Percentiles rank a stretch among this genome's conserved stretches.
Conservation (phyloP, 2,888 invertebrate species). For the Opisthograptis luteolata region DNA sequence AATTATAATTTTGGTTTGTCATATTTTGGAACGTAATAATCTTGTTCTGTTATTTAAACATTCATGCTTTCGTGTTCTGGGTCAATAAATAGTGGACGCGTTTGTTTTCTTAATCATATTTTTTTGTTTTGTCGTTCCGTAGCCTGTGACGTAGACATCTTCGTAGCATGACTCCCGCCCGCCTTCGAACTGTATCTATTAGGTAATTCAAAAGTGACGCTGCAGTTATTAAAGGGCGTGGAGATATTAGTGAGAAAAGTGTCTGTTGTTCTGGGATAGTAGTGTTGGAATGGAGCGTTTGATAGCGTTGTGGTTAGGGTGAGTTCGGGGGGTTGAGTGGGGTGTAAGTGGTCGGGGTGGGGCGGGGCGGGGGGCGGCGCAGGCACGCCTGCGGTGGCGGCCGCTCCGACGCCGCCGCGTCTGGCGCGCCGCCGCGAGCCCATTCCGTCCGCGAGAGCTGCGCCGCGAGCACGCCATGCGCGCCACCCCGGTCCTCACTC, state of each 20-base stretch:
- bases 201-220: not conserved
- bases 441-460: slow-evolving; percentile 67
- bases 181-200: not conserved
- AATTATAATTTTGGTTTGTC: not conserved
- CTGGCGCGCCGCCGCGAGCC: slow-evolving; percentile 50
- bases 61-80: not conserved
- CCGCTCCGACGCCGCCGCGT: slow-evolving; percentile 66
- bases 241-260: not conserved
- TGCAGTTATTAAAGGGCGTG: too few relatives aligned
- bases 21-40: not conserved
- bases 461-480: slow-evolving; percentile 66
- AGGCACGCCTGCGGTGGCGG: slow-evolving; percentile 43
- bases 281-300: slow-evolving; percentile 34
- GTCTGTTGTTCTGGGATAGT: slow-evolving; percentile 11
- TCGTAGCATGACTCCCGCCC: slow-evolving; percentile 20
- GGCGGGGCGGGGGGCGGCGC: slow-evolving; percentile 41
- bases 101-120: not conserved
- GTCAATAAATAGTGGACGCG: not conserved
- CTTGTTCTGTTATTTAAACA: not conserved
- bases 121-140: slow-evolving; percentile 6
- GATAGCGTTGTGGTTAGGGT: slow-evolving; percentile 39
- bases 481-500: slow-evolving; percentile 44
- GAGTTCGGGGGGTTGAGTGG: slow-evolving; percentile 38
- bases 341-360: slow-evolving; percentile 44
- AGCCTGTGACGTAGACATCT: slow-evolving; percentile 31